phyloP scores from a whole-genome alignment of 2,113 vertebrate genomes.

The Plecotus auritus region DNA sequence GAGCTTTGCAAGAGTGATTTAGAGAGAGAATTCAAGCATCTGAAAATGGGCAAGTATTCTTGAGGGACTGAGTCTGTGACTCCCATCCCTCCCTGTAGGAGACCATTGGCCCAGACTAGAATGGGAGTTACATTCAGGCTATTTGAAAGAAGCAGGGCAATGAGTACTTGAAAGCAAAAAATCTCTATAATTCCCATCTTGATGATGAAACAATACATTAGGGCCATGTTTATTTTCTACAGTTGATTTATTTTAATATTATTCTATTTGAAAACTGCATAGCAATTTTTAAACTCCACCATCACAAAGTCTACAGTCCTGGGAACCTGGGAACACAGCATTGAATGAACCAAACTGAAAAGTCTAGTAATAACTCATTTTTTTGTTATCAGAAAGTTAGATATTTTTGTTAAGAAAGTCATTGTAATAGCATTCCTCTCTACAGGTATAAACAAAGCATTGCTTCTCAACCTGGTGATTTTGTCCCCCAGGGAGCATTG shows the following conservation, averaged over 20 bases:
- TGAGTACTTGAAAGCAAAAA: neutral
- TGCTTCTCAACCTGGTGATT: neutral
- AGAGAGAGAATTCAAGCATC: neutral
- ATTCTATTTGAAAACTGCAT: neutral
- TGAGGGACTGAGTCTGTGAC: neutral
- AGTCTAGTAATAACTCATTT: neutral
- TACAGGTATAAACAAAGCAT: neutral
- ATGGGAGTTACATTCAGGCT: neutral
- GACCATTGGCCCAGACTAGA: neutral
- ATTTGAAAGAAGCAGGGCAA: neutral
- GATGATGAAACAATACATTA: neutral
- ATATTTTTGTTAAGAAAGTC: neutral
- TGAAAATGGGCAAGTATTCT: neutral
- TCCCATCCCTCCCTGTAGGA: neutral
- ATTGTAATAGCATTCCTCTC: neutral
- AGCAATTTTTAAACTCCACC: neutral
- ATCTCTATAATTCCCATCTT: neutral
- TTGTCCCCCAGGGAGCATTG: rapidly evolving
- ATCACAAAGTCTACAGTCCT: neutral
- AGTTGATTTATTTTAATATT: neutral
- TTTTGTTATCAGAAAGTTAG: neutral
- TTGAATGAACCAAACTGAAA: neutral
- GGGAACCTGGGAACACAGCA: neutral
- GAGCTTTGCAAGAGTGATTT: neutral
- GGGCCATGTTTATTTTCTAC: neutral